phyloP scores from a whole-genome alignment of 92 coral and sea anemone genomes.

The Desmophyllum pertusum region DNA sequence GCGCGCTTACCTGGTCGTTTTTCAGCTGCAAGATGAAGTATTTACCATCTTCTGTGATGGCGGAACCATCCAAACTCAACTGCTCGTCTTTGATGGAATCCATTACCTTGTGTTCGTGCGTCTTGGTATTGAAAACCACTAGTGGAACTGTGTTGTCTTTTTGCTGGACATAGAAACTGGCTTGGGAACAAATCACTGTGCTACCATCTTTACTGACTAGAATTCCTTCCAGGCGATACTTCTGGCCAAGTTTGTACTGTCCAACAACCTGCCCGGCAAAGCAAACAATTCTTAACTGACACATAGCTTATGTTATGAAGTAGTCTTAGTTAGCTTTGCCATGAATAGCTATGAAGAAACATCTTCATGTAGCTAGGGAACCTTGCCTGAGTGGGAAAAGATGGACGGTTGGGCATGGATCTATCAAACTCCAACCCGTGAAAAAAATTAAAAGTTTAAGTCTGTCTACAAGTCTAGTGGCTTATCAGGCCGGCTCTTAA shows the following conservation, averaged over 20 bases:
- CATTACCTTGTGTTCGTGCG: slow-evolving; percentile 57
- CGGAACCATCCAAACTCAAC: slow-evolving; percentile 65
- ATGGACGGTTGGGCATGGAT: not conserved
- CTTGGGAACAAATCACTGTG: slow-evolving; percentile 67
- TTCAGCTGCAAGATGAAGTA: slow-evolving; percentile 59
- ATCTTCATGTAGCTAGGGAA: not conserved
- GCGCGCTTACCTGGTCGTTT: slow-evolving; percentile 27
- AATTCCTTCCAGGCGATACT: slow-evolving; percentile 79
- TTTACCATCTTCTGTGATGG: slow-evolving; percentile 81
- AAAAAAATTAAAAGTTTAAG: no score
- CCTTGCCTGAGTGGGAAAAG: no score
- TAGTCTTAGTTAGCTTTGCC: not conserved
- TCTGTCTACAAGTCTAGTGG: no score
- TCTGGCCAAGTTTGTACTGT: slow-evolving; percentile 76
- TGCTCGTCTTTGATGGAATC: slow-evolving; percentile 49
- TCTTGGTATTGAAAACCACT: slow-evolving; percentile 64
- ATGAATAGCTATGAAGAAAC: not conserved
- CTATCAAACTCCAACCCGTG: not conserved
- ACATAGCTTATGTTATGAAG: not conserved
- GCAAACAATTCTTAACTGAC: not conserved
- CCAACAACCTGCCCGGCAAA: slow-evolving; percentile 60
- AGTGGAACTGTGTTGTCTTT: slow-evolving; percentile 67
- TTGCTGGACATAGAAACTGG: slow-evolving; percentile 44
- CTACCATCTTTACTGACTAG: slow-evolving; percentile 75
- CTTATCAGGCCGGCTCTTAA: no score